These are phyloP conservation scores for Sigmodon hispidus DNA, from an alignment of 2,113 vertebrate species.

Conservation along the genomic window DNA sequence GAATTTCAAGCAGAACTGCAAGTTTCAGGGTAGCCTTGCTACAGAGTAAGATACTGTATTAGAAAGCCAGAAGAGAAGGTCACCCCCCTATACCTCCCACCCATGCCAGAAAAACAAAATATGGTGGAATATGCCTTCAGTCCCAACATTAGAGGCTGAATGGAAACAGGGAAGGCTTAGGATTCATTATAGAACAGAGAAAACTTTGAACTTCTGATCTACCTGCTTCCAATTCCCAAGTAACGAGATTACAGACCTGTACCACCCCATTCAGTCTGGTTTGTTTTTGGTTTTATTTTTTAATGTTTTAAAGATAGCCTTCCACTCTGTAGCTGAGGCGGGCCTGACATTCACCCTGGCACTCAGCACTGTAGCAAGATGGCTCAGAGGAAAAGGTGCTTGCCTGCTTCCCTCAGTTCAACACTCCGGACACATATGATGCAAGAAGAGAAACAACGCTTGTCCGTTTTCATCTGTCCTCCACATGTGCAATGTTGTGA, in stretches of 20 bases:
- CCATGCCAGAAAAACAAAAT: background rate
- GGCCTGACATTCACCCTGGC: background rate
- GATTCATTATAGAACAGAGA: background rate
- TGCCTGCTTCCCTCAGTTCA: background rate
- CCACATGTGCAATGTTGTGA: background rate
- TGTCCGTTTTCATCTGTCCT: background rate
- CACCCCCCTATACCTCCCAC: background rate
- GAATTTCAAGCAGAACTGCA: background rate
- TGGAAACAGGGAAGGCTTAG: background rate
- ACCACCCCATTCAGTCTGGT: background rate
- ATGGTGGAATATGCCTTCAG: background rate
- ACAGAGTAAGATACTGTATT: background rate
- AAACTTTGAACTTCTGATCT: background rate
- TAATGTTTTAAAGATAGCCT: background rate
- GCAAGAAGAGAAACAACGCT: background rate
- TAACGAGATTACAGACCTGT: background rate
- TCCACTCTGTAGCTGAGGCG: background rate
- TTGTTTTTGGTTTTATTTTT: background rate
- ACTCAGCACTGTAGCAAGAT: background rate
- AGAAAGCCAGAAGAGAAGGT: background rate
- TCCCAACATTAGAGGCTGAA: background rate
- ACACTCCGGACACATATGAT: background rate
- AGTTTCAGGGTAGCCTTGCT: background rate
- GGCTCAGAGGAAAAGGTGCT: background rate
- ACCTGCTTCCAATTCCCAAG: background rate